These are phyloP conservation scores for Neocloeon triangulifer DNA, from an alignment of 1,140 invertebrate species.

Conservation along the genomic window DNA sequence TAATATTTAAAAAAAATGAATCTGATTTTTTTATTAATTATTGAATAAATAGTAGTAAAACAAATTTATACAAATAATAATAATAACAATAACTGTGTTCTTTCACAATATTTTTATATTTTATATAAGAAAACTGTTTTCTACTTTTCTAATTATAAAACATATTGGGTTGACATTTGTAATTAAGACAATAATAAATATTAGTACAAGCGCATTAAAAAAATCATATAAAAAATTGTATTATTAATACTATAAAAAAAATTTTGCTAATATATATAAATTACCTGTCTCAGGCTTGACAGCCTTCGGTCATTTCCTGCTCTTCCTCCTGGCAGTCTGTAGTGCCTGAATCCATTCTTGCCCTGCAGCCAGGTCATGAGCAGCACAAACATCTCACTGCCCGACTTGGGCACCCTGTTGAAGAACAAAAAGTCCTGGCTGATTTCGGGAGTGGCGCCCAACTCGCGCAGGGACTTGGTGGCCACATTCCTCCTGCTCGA, in stretches of 20 bases:
- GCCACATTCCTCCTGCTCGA: too few species aligned
- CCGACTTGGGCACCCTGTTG: constrained; percentile 36
- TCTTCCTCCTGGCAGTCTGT: constrained; percentile 20
- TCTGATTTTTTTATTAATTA: too few species aligned
- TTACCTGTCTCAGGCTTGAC: constrained; percentile 22
- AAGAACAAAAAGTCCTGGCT: constrained; percentile 29
- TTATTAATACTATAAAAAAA: neutral
- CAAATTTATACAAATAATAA: too few species aligned
- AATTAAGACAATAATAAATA: neutral
- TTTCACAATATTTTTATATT: too few species aligned
- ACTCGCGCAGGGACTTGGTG: constrained; percentile 28
- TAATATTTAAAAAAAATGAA: too few species aligned
- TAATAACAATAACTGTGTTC: too few species aligned
- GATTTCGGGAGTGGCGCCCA: constrained; percentile 21
- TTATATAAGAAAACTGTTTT: too few species aligned
- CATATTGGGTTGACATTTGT: neutral
- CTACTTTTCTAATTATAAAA: too few species aligned
- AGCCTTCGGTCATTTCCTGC: constrained; percentile 17
- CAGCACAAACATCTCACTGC: constrained; percentile 37
- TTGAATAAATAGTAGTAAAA: too few species aligned
- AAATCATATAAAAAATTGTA: neutral
- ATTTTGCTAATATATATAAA: neutral
- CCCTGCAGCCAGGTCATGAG: constrained; percentile 34
- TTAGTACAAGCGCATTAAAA: neutral
- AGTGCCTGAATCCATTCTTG: constrained; percentile 33